Percentiles rank a stretch among this genome's conserved stretches.
Evolutionary conservation across 2,797 vertebrate species (phyloP).

Genomic region (Pangasius sanitwongsei): DNA sequence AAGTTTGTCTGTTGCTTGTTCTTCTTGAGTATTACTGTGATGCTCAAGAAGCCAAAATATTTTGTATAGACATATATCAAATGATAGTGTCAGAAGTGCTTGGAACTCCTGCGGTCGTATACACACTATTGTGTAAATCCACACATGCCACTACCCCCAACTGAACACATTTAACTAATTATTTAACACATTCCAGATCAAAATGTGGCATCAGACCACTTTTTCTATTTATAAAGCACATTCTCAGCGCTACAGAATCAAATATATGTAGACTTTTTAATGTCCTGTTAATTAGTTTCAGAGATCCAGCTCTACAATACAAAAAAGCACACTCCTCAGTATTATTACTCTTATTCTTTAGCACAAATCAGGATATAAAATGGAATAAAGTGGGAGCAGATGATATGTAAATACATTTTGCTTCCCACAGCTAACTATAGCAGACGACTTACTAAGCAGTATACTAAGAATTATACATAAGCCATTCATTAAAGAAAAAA

Average conservation of each 20-base stretch:
- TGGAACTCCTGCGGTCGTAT: neutral
- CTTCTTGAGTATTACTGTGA: neutral
- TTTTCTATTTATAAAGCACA: neutral
- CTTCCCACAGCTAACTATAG: neutral
- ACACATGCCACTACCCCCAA: neutral
- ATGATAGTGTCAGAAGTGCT: neutral
- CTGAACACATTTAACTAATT: neutral
- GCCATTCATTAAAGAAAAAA: neutral
- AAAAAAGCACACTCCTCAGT: neutral
- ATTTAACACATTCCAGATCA: neutral
- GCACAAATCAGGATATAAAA: neutral
- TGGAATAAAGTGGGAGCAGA: neutral
- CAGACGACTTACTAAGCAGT: neutral
- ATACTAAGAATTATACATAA: neutral
- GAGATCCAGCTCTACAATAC: neutral
- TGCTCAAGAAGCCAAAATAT: neutral
- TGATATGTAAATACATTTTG: neutral
- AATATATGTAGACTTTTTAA: neutral
- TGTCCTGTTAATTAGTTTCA: constrained; percentile 8
- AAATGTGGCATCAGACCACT: neutral
- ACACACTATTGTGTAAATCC: neutral
- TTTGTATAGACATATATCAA: neutral
- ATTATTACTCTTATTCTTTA: neutral
- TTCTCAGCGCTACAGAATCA: neutral
- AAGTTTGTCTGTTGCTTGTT: constrained; percentile 11